These are phyloP conservation scores for Nothoprocta perdicaria DNA, from an alignment of 2,113 vertebrate species.

Conservation along the genomic window DNA sequence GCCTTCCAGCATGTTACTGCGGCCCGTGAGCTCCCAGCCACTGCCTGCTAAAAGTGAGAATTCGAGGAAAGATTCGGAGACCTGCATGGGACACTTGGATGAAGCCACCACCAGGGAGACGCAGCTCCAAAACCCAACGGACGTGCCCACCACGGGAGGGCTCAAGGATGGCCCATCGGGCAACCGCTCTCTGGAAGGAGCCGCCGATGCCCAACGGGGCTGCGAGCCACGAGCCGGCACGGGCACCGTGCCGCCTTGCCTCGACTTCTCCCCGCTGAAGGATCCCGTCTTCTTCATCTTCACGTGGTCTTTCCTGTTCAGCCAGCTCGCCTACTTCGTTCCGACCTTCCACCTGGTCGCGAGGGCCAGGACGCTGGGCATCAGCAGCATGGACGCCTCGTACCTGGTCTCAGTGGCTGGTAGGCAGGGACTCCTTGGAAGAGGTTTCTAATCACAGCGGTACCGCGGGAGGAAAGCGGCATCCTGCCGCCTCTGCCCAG, in stretches of 20 bases:
- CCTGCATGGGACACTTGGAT: not conserved
- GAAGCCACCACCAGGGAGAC: not conserved
- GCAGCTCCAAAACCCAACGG: accelerated
- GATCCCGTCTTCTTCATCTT: conserved; percentile 91
- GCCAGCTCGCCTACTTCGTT: conserved; percentile 91
- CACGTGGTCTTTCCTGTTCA: conserved; percentile 92
- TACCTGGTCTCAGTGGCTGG: conserved; percentile 90
- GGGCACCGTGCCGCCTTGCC: conserved; percentile 37
- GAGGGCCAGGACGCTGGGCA: conserved; percentile 85
- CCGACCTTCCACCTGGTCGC: conserved; percentile 91
- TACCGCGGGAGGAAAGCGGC: not conserved
- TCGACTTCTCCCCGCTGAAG: conserved; percentile 86
- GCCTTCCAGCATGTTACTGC: conserved; percentile 90
- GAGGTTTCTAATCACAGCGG: accelerated
- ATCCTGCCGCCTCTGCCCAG: not conserved
- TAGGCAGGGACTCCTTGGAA: conserved; percentile 59
- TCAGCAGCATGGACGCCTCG: conserved; percentile 89
- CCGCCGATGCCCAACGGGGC: not conserved
- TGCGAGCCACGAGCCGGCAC: not conserved
- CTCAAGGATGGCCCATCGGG: not conserved
- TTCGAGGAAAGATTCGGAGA: not conserved
- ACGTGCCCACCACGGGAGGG: not conserved
- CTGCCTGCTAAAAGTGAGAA: not conserved
- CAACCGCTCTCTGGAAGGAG: conserved; percentile 41
- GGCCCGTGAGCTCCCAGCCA: conserved; percentile 70